Evolutionary conservation across 1,140 invertebrate species (phyloP).

Genomic region (Goniozus legneri): DNA sequence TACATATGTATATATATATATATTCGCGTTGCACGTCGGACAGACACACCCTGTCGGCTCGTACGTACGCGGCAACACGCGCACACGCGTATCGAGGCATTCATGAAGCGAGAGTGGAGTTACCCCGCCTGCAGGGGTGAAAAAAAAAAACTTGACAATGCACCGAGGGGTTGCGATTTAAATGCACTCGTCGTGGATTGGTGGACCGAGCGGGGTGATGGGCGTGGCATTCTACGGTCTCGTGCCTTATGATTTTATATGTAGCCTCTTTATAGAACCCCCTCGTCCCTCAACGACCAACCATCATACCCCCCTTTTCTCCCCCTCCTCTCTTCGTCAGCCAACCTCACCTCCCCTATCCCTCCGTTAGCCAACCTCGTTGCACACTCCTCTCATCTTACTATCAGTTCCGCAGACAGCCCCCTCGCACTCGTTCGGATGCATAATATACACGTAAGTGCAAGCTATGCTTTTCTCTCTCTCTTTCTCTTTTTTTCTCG

Average conservation of each 20-base stretch:
- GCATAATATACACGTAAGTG: slow-evolving; percentile 36
- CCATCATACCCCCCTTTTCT: slow-evolving; percentile 5
- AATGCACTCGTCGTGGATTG: slow-evolving; percentile 48
- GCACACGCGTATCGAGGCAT: too few relatives aligned
- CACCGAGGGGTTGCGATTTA: slow-evolving; percentile 48
- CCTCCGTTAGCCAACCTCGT: not conserved
- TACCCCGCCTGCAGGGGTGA: slow-evolving; percentile 41
- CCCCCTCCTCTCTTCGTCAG: not conserved
- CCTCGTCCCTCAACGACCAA: slow-evolving; percentile 11
- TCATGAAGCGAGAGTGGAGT: slow-evolving; percentile 24
- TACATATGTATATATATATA: too few relatives aligned
- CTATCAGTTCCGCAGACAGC: slow-evolving; percentile 5
- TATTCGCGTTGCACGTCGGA: too few relatives aligned
- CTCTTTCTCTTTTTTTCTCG: not conserved
- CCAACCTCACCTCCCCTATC: slow-evolving; percentile 6
- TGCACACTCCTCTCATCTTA: not conserved
- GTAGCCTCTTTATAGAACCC: slow-evolving; percentile 34
- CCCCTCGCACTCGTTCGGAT: slow-evolving; percentile 26
- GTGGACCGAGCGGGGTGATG: slow-evolving; percentile 42
- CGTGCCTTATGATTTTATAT: slow-evolving; percentile 51
- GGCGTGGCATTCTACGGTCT: slow-evolving; percentile 46
- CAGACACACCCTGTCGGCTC: slow-evolving; percentile 24
- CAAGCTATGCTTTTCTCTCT: slow-evolving; percentile 10
- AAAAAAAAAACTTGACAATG: slow-evolving; percentile 44
- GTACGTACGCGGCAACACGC: too few relatives aligned